These are phyloP conservation scores for Anolis apletophallus DNA, from an alignment of 2,797 vertebrate genomes.

Conservation along the genomic window DNA sequence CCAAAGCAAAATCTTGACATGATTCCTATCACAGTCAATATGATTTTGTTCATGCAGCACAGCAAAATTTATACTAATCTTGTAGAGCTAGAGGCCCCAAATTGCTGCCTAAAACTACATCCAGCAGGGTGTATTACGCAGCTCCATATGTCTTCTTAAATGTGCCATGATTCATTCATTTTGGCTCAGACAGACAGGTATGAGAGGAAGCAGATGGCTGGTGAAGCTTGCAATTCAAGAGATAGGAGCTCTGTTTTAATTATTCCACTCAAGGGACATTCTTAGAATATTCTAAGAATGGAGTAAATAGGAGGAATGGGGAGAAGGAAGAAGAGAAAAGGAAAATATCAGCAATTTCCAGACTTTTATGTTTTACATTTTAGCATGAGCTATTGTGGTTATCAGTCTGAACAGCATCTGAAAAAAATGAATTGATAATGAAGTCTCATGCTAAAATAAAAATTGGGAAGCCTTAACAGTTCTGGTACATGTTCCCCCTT, in stretches of 20 bases:
- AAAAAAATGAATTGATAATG: no score
- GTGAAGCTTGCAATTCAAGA: conserved; percentile 27
- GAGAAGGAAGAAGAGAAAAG: no score
- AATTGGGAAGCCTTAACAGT: no score
- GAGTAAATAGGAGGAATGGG: not conserved
- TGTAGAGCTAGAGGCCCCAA: not conserved
- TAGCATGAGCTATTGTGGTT: no score
- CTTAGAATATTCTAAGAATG: not conserved
- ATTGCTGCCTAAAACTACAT: conserved; percentile 17
- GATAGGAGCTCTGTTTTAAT: conserved; percentile 27
- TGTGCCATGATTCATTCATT: conserved; percentile 20
- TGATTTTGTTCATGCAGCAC: no score
- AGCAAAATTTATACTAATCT: not conserved
- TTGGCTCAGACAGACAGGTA: conserved; percentile 31
- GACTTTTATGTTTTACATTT: no score
- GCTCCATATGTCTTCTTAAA: conserved; percentile 30
- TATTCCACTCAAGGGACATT: conserved; percentile 13
- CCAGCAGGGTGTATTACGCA: conserved; percentile 9
- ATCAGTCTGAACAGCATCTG: no score
- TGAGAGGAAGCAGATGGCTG: conserved; percentile 16
- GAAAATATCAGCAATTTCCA: no score
- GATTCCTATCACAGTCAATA: not conserved
- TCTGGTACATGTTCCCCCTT: no score
- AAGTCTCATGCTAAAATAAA: no score
- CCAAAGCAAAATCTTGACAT: not conserved